Evolutionary conservation across 2,113 vertebrate species (phyloP), one percentile per base, ranked within the genome.

Genomic region (Aplodontia rufa): DNA sequence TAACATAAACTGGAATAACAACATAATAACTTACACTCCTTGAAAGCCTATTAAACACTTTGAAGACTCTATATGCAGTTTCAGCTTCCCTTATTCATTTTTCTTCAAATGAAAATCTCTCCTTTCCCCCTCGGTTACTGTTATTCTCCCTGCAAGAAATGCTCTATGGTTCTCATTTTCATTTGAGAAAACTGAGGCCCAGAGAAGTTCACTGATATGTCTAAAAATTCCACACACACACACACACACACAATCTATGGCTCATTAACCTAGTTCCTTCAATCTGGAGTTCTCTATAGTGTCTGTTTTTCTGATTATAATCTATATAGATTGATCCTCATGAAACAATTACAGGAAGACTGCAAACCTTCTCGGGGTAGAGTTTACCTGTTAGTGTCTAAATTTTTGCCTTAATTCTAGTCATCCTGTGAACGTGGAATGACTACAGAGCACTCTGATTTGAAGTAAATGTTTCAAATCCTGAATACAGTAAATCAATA

Each of bases 61-160:
- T 28, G 3, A 28, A 45, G 24, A 64, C 42, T 75, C 1, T 86
- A 19, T 49, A 30, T 85, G 28, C 32, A 69, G 16, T 89, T 86
- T 87, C 28, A 69, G 35, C 14, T 74, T 60, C 53, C 81, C 49
- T 76, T 85, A 32, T 93, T 93, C 62, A 66, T 91, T 91, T 93
- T 87, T 26, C 40, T n/a, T 91, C 20, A 32, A 88, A 88, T 62
- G 62, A 62, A 76, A 85, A 60, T 60, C 30, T 24, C 32, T 58
- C 20, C 37, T 13, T 71, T 82, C 83, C 19, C 8, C 5, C 47
- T 86, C 55, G 45, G 69, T 93, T 87, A 35, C 28, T 45, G 14
- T 83, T 71, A 74, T 47, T 91, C 35, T 69, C 62, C 22, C 55
- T 91, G 17, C 32, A 69, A 60, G 24, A 75, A 92, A 93, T 2